phyloP scores from a whole-genome alignment of 1,140 invertebrate species.

The Tigriopus japonicus region DNA sequence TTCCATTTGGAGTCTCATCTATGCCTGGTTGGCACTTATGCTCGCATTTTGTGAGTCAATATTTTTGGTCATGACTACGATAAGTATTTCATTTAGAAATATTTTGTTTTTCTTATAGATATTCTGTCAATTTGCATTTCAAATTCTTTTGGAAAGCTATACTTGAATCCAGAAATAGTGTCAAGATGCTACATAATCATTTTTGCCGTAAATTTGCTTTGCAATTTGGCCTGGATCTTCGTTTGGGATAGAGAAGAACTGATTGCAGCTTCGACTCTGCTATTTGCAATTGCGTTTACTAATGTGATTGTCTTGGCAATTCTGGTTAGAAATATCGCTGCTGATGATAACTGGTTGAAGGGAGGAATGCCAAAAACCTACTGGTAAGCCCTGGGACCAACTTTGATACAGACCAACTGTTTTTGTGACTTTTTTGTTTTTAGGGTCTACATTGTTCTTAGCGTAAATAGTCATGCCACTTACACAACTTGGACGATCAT shows the following conservation, averaged over 20 bases:
- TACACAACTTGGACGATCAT: not conserved
- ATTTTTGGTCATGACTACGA: no score
- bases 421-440: not conserved
- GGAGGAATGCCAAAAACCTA: not conserved
- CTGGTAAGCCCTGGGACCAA: no score
- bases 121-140: not conserved
- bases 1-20: slow-evolving; percentile 17
- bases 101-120: not conserved
- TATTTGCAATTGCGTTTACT: not conserved
- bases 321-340: not conserved
- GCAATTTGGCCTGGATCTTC: not conserved
- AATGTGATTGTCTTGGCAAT: not conserved
- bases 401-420: no score
- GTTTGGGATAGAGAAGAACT: not conserved
- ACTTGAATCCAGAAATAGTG: not conserved
- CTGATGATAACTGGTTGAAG: not conserved
- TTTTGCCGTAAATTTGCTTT: not conserved
- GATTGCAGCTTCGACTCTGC: not conserved
- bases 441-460: not conserved
- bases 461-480: not conserved
- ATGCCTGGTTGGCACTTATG: slow-evolving; percentile 5
- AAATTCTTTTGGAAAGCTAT: not conserved
- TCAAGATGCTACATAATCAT: not conserved
- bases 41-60: slow-evolving; percentile 15
- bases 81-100: no score